Evolutionary conservation across 2,888 invertebrate species (phyloP).

Genomic region (Minunthozetes semirufus): DNA sequence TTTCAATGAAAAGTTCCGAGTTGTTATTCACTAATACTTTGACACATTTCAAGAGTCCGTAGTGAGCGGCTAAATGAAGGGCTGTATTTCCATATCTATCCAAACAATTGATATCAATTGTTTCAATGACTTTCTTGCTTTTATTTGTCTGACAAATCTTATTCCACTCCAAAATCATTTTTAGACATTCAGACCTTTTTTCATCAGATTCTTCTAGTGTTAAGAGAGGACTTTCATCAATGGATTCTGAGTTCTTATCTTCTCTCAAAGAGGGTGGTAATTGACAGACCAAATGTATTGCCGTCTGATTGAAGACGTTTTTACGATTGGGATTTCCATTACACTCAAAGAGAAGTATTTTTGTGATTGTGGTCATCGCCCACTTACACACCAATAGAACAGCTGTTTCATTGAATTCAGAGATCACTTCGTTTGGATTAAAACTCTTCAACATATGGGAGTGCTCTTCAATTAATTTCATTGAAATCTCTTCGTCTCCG

Average conservation of each 20-base stretch:
- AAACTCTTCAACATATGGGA: conserved; percentile 59
- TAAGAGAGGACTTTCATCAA: conserved; percentile 50
- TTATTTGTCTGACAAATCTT: conserved; percentile 52
- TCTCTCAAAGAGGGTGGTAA: conserved; percentile 2
- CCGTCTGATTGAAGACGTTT: conserved; percentile 59
- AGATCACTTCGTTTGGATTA: conserved; percentile 62
- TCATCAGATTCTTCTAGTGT: conserved; percentile 46
- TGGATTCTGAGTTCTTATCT: conserved; percentile 39
- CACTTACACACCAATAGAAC: conserved; percentile 61
- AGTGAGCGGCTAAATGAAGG: conserved; percentile 60
- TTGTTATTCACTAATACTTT: conserved; percentile 56
- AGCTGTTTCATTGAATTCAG: conserved; percentile 62
- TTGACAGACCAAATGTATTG: conserved; percentile 59
- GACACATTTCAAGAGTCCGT: conserved; percentile 59
- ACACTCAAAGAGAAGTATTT: conserved; percentile 59
- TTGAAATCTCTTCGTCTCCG: conserved; percentile 63
- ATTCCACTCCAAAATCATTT: conserved; percentile 58
- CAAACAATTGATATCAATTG: conserved; percentile 56
- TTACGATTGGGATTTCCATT: conserved; percentile 63
- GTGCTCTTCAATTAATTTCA: conserved; percentile 59
- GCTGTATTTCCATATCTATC: conserved; percentile 62
- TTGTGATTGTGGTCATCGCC: conserved; percentile 56
- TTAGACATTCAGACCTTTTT: conserved; percentile 57
- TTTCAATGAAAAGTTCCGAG: conserved; percentile 58
- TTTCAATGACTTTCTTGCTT: conserved; percentile 54